These are phyloP conservation scores for Ataeniobius toweri DNA, from an alignment of 2,797 vertebrate species.

Conservation along the genomic window DNA sequence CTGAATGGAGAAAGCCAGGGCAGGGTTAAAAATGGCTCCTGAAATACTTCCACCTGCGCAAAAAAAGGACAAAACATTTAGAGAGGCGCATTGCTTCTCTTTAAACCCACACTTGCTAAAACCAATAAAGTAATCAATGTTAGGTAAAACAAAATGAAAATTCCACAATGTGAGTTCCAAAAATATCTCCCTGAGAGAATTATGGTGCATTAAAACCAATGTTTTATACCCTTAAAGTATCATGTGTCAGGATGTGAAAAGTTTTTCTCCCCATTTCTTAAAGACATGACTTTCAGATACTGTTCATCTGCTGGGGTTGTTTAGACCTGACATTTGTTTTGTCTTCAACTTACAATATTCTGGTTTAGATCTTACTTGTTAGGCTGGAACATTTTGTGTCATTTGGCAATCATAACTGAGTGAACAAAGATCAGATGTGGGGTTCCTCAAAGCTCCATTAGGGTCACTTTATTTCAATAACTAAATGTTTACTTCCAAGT, in stretches of 20 bases:
- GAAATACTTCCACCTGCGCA: conserved; percentile 84
- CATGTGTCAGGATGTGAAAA: background rate
- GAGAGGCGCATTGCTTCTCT: background rate
- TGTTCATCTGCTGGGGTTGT: no score
- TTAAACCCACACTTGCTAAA: background rate
- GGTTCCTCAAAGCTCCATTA: background rate
- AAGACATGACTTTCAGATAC: no score
- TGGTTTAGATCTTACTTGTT: no score
- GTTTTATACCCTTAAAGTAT: background rate
- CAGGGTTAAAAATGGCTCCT: conserved; percentile 90
- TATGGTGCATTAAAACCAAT: background rate
- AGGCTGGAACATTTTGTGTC: no score
- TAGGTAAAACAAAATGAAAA: background rate
- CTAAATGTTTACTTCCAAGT: background rate
- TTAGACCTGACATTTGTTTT: no score
- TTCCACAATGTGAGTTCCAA: background rate
- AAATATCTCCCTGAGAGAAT: background rate
- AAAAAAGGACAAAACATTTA: background rate
- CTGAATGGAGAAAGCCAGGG: conserved; percentile 87
- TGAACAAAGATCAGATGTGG: background rate
- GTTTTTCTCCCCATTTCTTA: no score
- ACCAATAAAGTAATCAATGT: background rate
- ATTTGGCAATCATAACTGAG: background rate
- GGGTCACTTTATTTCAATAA: background rate
- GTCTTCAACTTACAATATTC: no score